These are phyloP conservation scores for Petaurus breviceps DNA, from an alignment of 2,113 vertebrate genomes.

Conservation along the genomic window DNA sequence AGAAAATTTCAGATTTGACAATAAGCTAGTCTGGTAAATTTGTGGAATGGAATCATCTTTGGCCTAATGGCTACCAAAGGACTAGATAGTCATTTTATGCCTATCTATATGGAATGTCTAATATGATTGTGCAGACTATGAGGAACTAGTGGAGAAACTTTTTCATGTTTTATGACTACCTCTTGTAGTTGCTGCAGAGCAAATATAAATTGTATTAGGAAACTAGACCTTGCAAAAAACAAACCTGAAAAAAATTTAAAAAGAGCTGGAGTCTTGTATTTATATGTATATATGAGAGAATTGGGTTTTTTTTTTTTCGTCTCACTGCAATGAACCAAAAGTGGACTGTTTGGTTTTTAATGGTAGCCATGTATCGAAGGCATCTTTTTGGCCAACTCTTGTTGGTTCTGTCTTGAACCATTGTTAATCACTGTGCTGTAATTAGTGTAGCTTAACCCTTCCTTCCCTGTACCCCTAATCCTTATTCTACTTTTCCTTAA, in stretches of 20 bases:
- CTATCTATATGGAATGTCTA: not conserved
- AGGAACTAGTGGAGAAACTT: constrained; percentile 81
- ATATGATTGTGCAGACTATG: not conserved
- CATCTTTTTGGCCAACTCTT: constrained; percentile 84
- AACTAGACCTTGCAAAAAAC: constrained; percentile 80
- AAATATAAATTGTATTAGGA: constrained; percentile 76
- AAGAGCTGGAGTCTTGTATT: constrained; percentile 81
- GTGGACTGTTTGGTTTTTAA: constrained; percentile 82
- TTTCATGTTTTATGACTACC: constrained; percentile 86
- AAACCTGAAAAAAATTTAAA: constrained; percentile 30
- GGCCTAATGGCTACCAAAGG: constrained; percentile 53
- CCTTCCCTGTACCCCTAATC: constrained; percentile 57
- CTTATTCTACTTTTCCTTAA: constrained; percentile 73
- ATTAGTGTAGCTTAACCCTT: constrained; percentile 78
- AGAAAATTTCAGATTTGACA: constrained; percentile 81
- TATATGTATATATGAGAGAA: constrained; percentile 79
- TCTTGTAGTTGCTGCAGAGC: constrained; percentile 85
- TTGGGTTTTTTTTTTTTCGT: constrained; percentile 76
- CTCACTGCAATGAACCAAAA: constrained; percentile 85
- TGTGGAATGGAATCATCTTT: constrained; percentile 13
- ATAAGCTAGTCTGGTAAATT: constrained; percentile 64
- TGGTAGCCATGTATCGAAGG: constrained; percentile 74
- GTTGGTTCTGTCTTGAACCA: constrained; percentile 86
- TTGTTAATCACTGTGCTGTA: constrained; percentile 88
- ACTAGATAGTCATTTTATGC: constrained; percentile 14